phyloP scores from a whole-genome alignment of 1,140 invertebrate species.

The Drosophila kanapiae region DNA sequence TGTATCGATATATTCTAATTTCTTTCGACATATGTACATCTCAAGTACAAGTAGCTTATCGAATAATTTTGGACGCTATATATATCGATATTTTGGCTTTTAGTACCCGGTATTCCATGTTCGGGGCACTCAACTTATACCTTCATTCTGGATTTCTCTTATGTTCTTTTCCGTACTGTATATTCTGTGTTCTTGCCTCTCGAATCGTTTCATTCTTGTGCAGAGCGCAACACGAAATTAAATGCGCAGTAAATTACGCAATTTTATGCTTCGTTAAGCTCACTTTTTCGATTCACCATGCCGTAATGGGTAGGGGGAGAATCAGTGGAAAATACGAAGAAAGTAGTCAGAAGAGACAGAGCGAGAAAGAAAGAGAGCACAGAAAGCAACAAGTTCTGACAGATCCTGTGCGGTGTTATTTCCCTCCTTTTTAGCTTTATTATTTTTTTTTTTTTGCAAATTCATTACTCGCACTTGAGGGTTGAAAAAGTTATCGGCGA shows the following conservation, averaged over 20 bases:
- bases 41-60: too few relatives aligned
- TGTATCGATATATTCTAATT: too few relatives aligned
- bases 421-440: background rate
- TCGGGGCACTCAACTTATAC: background rate
- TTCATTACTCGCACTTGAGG: constrained; percentile 44
- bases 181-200: constrained; percentile 39
- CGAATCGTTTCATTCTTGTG: constrained; percentile 61
- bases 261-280: constrained; percentile 79
- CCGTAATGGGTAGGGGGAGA: constrained; percentile 9
- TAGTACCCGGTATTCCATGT: background rate
- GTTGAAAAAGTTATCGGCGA: constrained; percentile 46
- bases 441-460: constrained; percentile 9
- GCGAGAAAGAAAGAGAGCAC: background rate
- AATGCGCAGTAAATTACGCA: constrained; percentile 82
- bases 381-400: constrained; percentile 56
- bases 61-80: too few relatives aligned
- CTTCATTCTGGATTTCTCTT: constrained; percentile 20
- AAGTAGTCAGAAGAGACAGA: constrained; percentile 29
- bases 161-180: constrained; percentile 17
- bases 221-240: constrained; percentile 75
- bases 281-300: constrained; percentile 35
- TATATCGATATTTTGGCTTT: too few relatives aligned
- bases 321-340: constrained; percentile 27
- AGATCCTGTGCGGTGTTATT: constrained; percentile 27
- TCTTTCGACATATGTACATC: too few relatives aligned